These are phyloP conservation scores for Oreohelix idahoensis DNA, from an alignment of 1,140 invertebrate genomes.

Conservation along the genomic window DNA sequence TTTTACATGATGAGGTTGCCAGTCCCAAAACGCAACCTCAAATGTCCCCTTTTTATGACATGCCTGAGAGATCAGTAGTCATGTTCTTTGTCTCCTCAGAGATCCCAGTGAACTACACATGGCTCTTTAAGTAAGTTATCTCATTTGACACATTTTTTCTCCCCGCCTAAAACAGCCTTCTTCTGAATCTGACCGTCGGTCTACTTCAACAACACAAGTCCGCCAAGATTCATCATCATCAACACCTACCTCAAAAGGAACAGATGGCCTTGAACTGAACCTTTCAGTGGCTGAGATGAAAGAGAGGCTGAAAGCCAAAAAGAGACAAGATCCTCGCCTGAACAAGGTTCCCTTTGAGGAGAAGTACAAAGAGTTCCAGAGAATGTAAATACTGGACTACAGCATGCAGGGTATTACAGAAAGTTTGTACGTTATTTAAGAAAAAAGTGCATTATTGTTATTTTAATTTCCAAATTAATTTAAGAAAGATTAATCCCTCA, in stretches of 20 bases:
- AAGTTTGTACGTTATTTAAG: too few species aligned
- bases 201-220: neutral
- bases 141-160: neutral
- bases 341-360: constrained; percentile 58
- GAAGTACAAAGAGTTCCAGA: constrained; percentile 64
- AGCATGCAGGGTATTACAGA: too few species aligned
- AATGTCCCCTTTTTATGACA: too few species aligned
- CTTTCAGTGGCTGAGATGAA: constrained; percentile 66
- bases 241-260: constrained; percentile 5
- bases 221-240: constrained; percentile 2
- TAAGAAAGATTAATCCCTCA: too few species aligned
- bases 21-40: too few species aligned
- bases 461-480: too few species aligned
- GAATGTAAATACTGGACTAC: constrained; percentile 49
- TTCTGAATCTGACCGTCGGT: neutral
- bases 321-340: constrained; percentile 58
- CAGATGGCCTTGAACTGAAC: constrained; percentile 47
- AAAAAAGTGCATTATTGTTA: too few species aligned
- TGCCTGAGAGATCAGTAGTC: too few species aligned
- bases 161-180: neutral
- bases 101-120: too few species aligned
- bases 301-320: constrained; percentile 55
- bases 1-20: too few species aligned
- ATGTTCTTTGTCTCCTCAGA: too few species aligned
- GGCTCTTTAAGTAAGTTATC: too few species aligned